Conservation (phyloP, 2,113 vertebrate species). For the Ia io region DNA sequence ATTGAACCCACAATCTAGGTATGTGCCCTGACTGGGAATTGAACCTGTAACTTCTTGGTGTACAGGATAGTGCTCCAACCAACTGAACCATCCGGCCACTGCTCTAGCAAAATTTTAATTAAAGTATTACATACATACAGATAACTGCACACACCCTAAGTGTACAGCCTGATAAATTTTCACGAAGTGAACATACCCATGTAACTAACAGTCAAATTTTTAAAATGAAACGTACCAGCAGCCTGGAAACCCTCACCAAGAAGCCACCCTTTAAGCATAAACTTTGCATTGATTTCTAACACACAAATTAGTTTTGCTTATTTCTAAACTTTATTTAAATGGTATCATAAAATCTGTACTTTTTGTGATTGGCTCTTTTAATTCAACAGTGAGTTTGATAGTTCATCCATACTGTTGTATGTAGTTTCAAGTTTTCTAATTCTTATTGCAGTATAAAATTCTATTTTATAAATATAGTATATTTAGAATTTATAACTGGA, state of each 20-base stretch:
- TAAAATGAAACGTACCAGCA: not conserved
- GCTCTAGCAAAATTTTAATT: not conserved
- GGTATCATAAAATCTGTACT: not conserved
- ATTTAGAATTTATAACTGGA: not conserved
- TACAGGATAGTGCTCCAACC: no score
- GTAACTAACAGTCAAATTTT: not conserved
- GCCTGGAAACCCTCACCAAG: not conserved
- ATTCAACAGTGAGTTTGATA: not conserved
- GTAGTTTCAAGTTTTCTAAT: not conserved
- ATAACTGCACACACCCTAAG: not conserved
- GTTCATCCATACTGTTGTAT: not conserved
- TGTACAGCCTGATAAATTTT: not conserved
- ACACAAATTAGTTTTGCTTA: not conserved
- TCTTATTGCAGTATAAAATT: not conserved
- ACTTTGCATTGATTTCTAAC: not conserved
- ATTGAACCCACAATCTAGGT: no score
- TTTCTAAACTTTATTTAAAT: slow-evolving; percentile 12
- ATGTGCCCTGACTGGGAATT: no score
- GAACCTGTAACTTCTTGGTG: no score
- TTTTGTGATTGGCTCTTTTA: not conserved
- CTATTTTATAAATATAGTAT: not conserved
- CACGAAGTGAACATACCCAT: not conserved
- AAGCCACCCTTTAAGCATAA: not conserved
- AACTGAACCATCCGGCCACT: no score
- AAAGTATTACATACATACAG: not conserved